Percentiles rank a stretch among this genome's conserved stretches.
These are phyloP conservation scores for Pandion haliaetus DNA, from an alignment of 2,113 vertebrate species.

Conservation along the genomic window DNA sequence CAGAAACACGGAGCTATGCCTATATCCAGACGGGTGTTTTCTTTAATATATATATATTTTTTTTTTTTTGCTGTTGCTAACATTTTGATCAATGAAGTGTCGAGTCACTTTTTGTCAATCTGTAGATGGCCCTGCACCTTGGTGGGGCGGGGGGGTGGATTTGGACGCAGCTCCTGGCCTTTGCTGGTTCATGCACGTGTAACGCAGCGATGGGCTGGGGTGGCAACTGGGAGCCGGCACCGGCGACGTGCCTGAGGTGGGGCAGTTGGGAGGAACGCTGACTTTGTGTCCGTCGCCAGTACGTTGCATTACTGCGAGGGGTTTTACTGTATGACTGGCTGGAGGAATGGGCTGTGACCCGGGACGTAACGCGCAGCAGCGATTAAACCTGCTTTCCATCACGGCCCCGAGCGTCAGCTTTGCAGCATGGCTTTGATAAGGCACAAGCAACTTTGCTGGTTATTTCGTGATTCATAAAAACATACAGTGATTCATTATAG, in stretches of 20 bases:
- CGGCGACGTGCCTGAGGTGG: not conserved
- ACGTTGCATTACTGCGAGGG: not conserved
- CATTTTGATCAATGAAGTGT: accelerated
- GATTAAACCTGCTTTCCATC: not conserved
- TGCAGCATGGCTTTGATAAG: not conserved
- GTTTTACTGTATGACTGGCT: not conserved
- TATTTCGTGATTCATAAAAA: constrained; percentile 22
- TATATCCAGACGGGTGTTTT: not conserved
- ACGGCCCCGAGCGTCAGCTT: not conserved
- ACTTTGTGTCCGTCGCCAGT: not conserved
- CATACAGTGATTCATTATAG: not conserved
- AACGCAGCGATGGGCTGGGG: not conserved
- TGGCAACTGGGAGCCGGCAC: not conserved
- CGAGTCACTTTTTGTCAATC: not conserved
- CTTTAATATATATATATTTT: not conserved
- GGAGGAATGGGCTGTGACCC: not conserved
- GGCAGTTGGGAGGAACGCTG: not conserved
- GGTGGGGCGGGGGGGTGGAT: accelerated
- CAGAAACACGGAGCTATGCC: not conserved
- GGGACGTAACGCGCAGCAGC: accelerated
- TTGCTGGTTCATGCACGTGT: accelerated
- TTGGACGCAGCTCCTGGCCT: not conserved
- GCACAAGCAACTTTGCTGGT: not conserved
- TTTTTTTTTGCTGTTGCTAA: not conserved
- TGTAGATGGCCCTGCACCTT: not conserved